Percentiles rank a stretch among this genome's conserved stretches.
phyloP scores from a whole-genome alignment of 2,888 invertebrate species.

The Xanthia icteritia region DNA sequence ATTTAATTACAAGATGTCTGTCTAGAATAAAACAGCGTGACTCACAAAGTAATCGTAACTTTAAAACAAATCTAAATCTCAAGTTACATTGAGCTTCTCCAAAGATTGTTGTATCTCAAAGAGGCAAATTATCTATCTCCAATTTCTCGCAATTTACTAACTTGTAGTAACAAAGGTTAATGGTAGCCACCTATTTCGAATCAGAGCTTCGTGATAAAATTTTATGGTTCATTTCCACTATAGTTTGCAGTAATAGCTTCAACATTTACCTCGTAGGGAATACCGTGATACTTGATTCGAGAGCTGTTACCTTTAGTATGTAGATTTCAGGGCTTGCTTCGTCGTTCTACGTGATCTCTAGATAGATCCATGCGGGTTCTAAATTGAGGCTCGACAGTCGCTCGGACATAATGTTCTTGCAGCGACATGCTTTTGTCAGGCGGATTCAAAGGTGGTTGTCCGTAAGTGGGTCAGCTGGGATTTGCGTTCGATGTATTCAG shows the following conservation, averaged over 20 bases:
- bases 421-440: constrained; percentile 87
- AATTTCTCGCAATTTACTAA: constrained; percentile 66
- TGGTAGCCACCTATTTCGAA: constrained; percentile 68
- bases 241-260: constrained; percentile 75
- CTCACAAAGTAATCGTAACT: constrained; percentile 50
- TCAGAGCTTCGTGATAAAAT: constrained; percentile 73
- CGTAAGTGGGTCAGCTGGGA: constrained; percentile 86
- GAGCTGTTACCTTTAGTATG: constrained; percentile 64
- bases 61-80: constrained; percentile 54
- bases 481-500: constrained; percentile 80
- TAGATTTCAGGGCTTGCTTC: constrained; percentile 67
- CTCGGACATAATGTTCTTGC: constrained; percentile 85
- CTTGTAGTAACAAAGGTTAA: constrained; percentile 69
- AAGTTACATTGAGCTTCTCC: constrained; percentile 49
- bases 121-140: constrained; percentile 67
- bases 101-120: constrained; percentile 63
- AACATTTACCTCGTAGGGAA: constrained; percentile 71
- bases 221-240: constrained; percentile 74
- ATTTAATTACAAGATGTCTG: constrained; percentile 49
- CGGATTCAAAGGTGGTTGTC: constrained; percentile 85
- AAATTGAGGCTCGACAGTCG: constrained; percentile 82
- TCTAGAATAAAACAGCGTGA: constrained; percentile 25
- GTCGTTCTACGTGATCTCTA: constrained; percentile 74
- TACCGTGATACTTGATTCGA: constrained; percentile 64
- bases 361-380: constrained; percentile 85